Base-by-base conservation (phyloP, 2,888 invertebrate genomes). In the Candidula unifasciata region DNA sequence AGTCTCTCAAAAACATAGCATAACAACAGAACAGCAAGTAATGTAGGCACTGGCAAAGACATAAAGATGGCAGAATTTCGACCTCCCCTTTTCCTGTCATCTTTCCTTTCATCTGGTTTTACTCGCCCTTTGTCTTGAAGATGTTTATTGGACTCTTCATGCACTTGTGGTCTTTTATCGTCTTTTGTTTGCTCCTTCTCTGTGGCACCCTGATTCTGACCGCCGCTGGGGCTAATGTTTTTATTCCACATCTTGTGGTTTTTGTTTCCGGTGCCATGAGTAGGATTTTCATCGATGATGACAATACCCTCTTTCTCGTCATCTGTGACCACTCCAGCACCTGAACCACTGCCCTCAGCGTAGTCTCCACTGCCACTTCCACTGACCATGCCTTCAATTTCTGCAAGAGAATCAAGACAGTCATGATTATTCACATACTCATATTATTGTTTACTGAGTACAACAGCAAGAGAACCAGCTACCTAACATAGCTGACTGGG, bases 371-470 rank as follows among this genome's bases (percentile, higher is more conserved):
- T 85, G 27, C 57, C 80, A 84, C 85, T 87, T 37, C 84, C 84
- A 68, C 86, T 86, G n/a, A 82, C 44, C 18, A 86, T 77, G 18
- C 85, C 87, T 18, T 87, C 88, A 69, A 88, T 86, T 69, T 87
- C 87, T 89, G 85, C 5, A 85, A 71, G 13, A n/a, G n/a, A 73
- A 21, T 44, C 3, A 27, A 8, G 33, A 33, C 33, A n/a, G 13
- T 24, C 18, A 16, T n/a, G 60, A 5, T 60, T 16, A 24, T 18
- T 60, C 3, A 60, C 60, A 60, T 13, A n/a, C 18, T 24, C 3
- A 3, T n/a, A 21, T n/a, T 24, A n/a, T 1, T n/a, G 21, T 3
- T n/a, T 5, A 18, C n/a, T 60, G 6, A 24, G 24, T 60, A 21
- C 21, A 0, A 21, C 21, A 60, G 60, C 8, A 0, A 24, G 60